Evolutionary conservation across 2,113 vertebrate genomes (phyloP).

Genomic region (Cyanoderma ruficeps): DNA sequence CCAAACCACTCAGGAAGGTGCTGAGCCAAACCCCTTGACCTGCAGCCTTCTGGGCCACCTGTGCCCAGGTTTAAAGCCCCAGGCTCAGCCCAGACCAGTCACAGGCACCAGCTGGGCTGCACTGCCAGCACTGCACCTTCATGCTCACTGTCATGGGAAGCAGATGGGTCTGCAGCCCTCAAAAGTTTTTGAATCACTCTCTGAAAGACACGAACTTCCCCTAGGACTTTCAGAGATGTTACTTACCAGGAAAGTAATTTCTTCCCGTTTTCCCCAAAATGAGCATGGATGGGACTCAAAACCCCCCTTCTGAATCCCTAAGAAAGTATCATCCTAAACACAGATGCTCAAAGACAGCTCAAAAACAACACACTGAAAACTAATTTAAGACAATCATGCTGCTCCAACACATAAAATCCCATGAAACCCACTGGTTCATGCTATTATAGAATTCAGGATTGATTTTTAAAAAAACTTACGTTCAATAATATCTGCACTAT

Average conservation of each 20-base stretch:
- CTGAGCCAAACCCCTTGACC: background rate
- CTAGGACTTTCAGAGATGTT: background rate
- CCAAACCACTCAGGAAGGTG: background rate
- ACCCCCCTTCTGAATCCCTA: background rate
- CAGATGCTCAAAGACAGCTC: background rate
- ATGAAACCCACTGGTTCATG: background rate
- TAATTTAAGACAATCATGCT: slow-evolving; percentile 14
- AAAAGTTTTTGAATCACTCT: background rate
- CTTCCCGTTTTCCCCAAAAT: background rate
- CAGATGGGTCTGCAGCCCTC: background rate
- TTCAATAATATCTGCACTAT: background rate
- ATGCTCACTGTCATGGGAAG: background rate
- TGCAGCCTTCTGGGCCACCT: background rate
- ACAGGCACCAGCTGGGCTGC: background rate
- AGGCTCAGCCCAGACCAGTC: background rate
- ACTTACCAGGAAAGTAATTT: slow-evolving; percentile 11
- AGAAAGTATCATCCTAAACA: background rate
- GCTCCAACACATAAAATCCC: slow-evolving; percentile 1
- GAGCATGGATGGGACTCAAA: background rate
- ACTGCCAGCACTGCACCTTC: background rate
- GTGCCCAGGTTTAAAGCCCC: background rate
- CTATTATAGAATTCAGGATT: background rate
- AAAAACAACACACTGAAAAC: slow-evolving; percentile 46
- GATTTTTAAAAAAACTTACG: background rate
- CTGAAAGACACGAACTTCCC: background rate